phyloP scores from a whole-genome alignment of 1,140 invertebrate species.

The Heliconius melpomene region DNA sequence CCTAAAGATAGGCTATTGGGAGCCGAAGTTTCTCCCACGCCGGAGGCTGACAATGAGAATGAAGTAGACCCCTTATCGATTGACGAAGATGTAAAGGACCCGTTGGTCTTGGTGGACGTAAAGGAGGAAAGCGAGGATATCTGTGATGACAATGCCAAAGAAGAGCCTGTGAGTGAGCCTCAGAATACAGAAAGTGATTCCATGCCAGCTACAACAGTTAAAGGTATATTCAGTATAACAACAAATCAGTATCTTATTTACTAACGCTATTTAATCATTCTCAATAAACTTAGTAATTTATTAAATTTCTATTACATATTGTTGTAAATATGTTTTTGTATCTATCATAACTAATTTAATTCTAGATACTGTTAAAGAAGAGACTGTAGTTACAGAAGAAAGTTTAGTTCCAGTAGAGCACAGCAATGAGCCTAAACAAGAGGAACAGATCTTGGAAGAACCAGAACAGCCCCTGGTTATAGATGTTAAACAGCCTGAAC shows the following conservation, averaged over 20 bases:
- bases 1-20: conserved; percentile 59
- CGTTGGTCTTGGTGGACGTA: conserved; percentile 42
- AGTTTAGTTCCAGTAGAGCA: not conserved
- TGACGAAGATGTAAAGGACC: conserved; percentile 57
- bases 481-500: conserved; percentile 14
- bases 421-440: conserved; percentile 24
- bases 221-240: conserved; percentile 30
- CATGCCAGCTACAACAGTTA: conserved; percentile 25
- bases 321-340: no score
- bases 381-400: conserved; percentile 11
- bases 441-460: conserved; percentile 15
- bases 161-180: conserved; percentile 58
- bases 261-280: no score
- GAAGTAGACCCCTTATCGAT: conserved; percentile 73
- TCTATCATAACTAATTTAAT: not conserved
- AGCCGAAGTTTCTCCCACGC: conserved; percentile 50
- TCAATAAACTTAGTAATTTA: no score
- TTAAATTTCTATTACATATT: no score
- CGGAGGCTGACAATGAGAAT: conserved; percentile 57
- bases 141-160: conserved; percentile 74
- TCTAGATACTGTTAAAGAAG: conserved; percentile 28
- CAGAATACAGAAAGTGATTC: conserved; percentile 29
- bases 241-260: not conserved
- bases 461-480: conserved; percentile 2
- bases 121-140: conserved; percentile 51